Evolutionary conservation across 2,113 vertebrate species (phyloP).

Genomic region (Natator depressus): DNA sequence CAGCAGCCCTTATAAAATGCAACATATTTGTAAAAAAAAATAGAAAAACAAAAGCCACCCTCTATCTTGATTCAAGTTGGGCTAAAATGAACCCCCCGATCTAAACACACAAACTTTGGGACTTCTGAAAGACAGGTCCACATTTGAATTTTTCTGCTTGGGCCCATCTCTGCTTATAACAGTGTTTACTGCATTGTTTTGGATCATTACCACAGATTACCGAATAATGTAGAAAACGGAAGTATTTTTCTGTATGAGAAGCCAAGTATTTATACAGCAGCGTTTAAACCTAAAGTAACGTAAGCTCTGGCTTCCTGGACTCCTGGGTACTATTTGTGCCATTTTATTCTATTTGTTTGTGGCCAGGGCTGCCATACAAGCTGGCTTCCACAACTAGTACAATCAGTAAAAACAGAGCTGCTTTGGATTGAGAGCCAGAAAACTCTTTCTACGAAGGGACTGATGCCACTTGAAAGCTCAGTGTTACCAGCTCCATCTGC

Average conservation of each 20-base stretch:
- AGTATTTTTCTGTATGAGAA: neutral
- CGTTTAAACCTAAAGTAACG: neutral
- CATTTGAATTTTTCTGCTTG: constrained; percentile 13
- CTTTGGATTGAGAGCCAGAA: neutral
- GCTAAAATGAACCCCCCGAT: neutral
- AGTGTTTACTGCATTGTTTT: neutral
- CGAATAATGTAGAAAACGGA: neutral
- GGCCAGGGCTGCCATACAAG: neutral
- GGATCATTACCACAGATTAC: neutral
- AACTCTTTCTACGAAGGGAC: neutral
- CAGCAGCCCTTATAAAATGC: neutral
- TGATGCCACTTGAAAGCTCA: neutral
- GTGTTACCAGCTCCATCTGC: neutral
- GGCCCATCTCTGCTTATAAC: neutral
- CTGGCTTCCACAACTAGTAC: neutral
- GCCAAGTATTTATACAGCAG: neutral
- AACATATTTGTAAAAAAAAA: neutral
- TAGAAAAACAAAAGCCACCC: neutral
- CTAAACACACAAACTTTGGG: neutral
- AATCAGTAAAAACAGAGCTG: neutral
- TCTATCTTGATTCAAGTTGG: neutral
- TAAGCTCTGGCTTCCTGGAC: neutral
- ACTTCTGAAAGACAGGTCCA: neutral
- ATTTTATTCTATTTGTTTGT: neutral
- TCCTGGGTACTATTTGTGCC: neutral